These are phyloP conservation scores for Leucophenga montana DNA, from an alignment of 2,888 invertebrate species.

Conservation along the genomic window DNA sequence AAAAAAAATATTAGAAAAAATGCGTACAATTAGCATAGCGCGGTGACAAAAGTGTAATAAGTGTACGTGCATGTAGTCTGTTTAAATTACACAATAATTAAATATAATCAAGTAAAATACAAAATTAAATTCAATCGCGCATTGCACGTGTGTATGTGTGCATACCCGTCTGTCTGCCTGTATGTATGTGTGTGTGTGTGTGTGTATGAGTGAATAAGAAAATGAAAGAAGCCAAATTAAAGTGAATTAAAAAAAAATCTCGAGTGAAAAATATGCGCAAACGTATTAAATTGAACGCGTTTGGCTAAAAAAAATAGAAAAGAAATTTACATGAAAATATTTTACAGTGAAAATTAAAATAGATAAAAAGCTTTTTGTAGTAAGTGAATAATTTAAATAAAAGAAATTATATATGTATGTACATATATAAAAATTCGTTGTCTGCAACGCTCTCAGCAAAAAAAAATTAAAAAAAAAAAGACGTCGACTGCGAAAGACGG, in stretches of 20 bases:
- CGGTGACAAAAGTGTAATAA: slow-evolving; percentile 5
- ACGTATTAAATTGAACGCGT: not conserved
- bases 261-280: not conserved
- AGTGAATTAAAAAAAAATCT: slow-evolving; percentile 10
- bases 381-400: not conserved
- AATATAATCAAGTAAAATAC: not conserved
- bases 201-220: not conserved
- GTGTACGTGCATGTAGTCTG: not conserved
- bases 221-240: not conserved
- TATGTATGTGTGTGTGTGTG: not conserved
- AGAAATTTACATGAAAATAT: not conserved
- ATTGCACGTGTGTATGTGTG: not conserved
- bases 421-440: not conserved
- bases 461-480: no score
- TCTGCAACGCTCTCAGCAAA: not conserved
- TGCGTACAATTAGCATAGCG: not conserved
- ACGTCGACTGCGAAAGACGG: not conserved
- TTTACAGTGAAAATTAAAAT: not conserved
- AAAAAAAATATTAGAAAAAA: not conserved
- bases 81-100: slow-evolving; percentile 19
- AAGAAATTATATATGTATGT: not conserved
- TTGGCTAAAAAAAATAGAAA: not conserved
- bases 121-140: not conserved
- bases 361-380: not conserved
- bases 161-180: not conserved